Percentiles rank a stretch among this genome's conserved stretches.
These are phyloP conservation scores for Neopelma chrysocephalum DNA, from an alignment of 2,797 vertebrate species.

Conservation along the genomic window DNA sequence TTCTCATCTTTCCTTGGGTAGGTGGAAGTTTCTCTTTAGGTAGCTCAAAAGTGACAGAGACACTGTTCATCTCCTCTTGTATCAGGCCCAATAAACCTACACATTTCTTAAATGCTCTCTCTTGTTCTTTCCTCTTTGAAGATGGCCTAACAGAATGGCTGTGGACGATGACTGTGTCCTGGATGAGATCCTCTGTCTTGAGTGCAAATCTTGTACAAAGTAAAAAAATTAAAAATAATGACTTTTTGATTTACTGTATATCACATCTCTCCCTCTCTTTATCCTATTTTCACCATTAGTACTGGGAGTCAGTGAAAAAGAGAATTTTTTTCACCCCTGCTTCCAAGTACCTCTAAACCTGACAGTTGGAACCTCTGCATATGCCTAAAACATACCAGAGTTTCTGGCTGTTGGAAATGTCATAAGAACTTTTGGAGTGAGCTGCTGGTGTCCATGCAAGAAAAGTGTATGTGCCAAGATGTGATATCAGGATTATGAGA, in stretches of 20 bases:
- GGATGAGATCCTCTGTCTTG: not conserved
- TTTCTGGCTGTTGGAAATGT: not conserved
- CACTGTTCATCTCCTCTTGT: not conserved
- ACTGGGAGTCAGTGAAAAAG: not conserved
- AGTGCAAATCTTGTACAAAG: not conserved
- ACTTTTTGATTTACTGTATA: not conserved
- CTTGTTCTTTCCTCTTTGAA: not conserved
- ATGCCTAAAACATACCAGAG: not conserved
- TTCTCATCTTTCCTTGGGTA: not conserved
- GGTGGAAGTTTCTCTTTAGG: not conserved
- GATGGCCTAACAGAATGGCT: not conserved
- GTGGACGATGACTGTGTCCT: not conserved
- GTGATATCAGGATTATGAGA: not conserved
- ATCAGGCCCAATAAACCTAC: not conserved
- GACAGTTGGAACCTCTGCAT: not conserved
- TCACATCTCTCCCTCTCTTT: not conserved
- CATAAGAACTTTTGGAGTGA: not conserved
- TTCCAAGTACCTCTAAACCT: not conserved
- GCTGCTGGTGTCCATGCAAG: not conserved
- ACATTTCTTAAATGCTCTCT: not conserved
- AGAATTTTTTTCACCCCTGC: not conserved
- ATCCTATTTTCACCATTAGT: not conserved
- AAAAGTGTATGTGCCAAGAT: not conserved
- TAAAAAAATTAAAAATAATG: not conserved
- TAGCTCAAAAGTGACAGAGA: not conserved